Base-by-base conservation (phyloP, 2,113 vertebrate species). In the Dromas ardeola region DNA sequence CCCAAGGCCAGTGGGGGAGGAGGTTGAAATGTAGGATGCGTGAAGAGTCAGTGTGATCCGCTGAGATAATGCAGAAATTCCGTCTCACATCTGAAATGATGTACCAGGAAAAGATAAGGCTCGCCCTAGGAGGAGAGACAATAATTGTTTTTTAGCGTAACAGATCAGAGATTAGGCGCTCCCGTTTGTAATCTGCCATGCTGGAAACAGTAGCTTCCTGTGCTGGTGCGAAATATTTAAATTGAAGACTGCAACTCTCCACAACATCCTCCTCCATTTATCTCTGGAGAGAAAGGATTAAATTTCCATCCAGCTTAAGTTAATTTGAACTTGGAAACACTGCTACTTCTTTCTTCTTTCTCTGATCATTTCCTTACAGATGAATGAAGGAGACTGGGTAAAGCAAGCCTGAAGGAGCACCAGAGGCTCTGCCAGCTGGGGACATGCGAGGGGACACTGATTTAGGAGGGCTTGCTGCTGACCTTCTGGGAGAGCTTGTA, bases 61-160 rank as follows among this genome's bases (percentile, higher is more conserved):
- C 58, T 10, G n/a, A 95, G 93, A 98, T 97, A 97, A 98, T 76
- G 82, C 81, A 96, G 77, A 93, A 86, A 36, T 97, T 97, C 93
- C 23, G 8, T 86, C 89, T 97, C 96, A 97, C 97, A 97, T 94
- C 84, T 30, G 59, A 97, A 97, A 96, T 93, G 5, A 92, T 91
- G 80, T 83, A 96, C 94, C 93, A 62, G 85, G 86, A 96, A 95
- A 96, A 98, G 92, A 84, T 67, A 98, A 95, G 63, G 76, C 62
- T 92, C 72, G 98, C 58, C 90, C 88, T 96, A 91, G 93, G 84
- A 98, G 86, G 66, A 96, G 72, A 98, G 94, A 97, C 95, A 97
- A 91, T 98, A 97, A 98, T 98, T 98, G 97, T 92, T 98, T 97
- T 94, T 94, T 92, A 97, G 93, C n/a, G 9, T 94, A 96, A 97